Evolutionary conservation across 2,797 vertebrate genomes (phyloP).

Genomic region (Lutra lutra): DNA sequence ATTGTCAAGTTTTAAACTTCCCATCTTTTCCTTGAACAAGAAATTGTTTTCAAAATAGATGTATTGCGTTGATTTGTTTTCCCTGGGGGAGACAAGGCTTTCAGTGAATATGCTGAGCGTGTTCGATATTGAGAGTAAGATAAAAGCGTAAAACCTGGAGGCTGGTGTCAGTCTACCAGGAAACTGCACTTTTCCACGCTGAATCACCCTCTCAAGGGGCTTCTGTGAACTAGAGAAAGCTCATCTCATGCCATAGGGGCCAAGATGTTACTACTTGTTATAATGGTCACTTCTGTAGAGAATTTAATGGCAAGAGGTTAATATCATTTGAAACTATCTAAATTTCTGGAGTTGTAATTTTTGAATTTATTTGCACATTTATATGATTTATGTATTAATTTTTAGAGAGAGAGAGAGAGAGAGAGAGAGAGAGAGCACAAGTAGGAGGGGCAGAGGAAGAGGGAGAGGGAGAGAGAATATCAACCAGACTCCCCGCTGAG

Average conservation of each 20-base stretch:
- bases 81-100: not conserved
- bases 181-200: not conserved
- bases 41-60: conserved; percentile 1
- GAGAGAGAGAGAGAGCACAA: not conserved
- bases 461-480: not conserved
- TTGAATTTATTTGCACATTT: not conserved
- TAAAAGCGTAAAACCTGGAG: not conserved
- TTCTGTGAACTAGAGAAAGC: conserved; percentile 19
- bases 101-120: not conserved
- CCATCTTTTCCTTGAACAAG: conserved; percentile 9
- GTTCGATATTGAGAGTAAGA: not conserved
- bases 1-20: conserved; percentile 23
- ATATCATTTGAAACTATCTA: not conserved
- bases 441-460: not conserved
- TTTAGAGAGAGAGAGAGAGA: not conserved
- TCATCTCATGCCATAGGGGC: not conserved
- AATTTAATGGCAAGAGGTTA: conserved; percentile 13
- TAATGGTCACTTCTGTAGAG: not conserved
- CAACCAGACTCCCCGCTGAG: not conserved
- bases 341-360: conserved; percentile 22
- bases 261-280: not conserved
- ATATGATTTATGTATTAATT: not conserved
- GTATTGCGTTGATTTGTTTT: not conserved
- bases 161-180: not conserved
- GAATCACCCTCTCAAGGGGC: not conserved